Percentiles rank a stretch among this genome's conserved stretches.
phyloP scores from a whole-genome alignment of 2,888 invertebrate species.

The Lasioglossum oenotherae region DNA sequence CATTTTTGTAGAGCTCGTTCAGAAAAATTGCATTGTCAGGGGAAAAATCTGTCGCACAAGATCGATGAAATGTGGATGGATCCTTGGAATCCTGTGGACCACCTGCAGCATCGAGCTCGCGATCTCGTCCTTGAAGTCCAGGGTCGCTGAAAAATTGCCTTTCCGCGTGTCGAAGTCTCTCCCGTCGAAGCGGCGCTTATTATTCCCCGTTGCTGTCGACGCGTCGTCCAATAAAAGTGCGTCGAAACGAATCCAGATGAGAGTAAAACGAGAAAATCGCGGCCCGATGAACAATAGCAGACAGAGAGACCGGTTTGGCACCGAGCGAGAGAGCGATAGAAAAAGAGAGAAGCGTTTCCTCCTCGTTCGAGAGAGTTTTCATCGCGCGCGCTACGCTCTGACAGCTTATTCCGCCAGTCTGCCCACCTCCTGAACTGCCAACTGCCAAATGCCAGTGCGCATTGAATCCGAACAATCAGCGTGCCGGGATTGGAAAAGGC shows the following conservation, averaged over 20 bases:
- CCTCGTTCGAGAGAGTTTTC: slow-evolving; percentile 72
- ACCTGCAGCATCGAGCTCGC: background rate
- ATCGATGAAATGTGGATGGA: background rate
- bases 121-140: background rate
- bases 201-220: slow-evolving; percentile 54
- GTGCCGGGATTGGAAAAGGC: slow-evolving; percentile 72
- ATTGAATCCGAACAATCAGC: slow-evolving; percentile 80
- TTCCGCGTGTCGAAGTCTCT: slow-evolving; percentile 34
- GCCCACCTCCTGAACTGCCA: slow-evolving; percentile 70
- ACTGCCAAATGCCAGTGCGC: slow-evolving; percentile 78
- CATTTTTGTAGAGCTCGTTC: background rate
- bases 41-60: too few relatives aligned
- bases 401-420: slow-evolving; percentile 79
- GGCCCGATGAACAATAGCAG: slow-evolving; percentile 14
- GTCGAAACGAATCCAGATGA: slow-evolving; percentile 57
- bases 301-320: background rate
- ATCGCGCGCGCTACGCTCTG: slow-evolving; percentile 74
- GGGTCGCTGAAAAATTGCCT: slow-evolving; percentile 51
- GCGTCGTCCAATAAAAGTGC: slow-evolving; percentile 55
- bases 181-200: slow-evolving; percentile 60
- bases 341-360: slow-evolving; percentile 58
- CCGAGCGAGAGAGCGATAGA: background rate
- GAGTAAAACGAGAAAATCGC: slow-evolving; percentile 31
- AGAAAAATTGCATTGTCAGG: too few relatives aligned
- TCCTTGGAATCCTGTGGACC: background rate